Evolutionary conservation across 2,113 vertebrate species (phyloP).

Genomic region (Semnornis frantzii): DNA sequence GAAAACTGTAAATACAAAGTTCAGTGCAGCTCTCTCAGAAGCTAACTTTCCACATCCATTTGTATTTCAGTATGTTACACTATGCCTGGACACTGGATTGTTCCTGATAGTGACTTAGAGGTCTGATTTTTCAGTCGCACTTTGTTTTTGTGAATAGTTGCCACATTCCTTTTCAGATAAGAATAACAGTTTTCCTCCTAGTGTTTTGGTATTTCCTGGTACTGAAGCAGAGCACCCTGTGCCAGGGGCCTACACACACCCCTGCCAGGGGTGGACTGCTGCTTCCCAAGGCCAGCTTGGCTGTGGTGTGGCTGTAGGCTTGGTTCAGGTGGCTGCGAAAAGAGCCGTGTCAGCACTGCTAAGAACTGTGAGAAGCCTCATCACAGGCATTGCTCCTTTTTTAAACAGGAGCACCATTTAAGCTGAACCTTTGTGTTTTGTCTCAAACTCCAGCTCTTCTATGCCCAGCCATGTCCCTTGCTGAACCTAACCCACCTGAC

Average conservation of each 20-base stretch:
- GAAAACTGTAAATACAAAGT: background rate
- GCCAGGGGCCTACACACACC: background rate
- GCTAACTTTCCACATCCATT: background rate
- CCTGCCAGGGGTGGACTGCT: background rate
- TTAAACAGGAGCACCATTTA: background rate
- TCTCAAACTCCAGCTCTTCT: background rate
- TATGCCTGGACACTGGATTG: background rate
- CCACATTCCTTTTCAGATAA: background rate
- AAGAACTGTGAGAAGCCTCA: background rate
- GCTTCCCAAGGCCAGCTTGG: background rate
- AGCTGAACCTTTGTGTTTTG: background rate
- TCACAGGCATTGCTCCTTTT: background rate
- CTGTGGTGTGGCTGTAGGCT: background rate
- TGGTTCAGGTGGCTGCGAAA: background rate
- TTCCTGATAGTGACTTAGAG: background rate
- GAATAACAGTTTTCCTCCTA: fast-evolving
- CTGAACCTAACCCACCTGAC: background rate
- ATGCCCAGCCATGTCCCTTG: background rate
- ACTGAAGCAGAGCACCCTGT: fast-evolving
- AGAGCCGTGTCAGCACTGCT: background rate
- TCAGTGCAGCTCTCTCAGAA: background rate
- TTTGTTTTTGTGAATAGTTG: background rate
- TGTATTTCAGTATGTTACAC: background rate
- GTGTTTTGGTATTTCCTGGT: background rate
- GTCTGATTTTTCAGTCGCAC: background rate